These are phyloP conservation scores for Oligia fasciuncula DNA, from an alignment of 2,888 invertebrate species.

Conservation along the genomic window DNA sequence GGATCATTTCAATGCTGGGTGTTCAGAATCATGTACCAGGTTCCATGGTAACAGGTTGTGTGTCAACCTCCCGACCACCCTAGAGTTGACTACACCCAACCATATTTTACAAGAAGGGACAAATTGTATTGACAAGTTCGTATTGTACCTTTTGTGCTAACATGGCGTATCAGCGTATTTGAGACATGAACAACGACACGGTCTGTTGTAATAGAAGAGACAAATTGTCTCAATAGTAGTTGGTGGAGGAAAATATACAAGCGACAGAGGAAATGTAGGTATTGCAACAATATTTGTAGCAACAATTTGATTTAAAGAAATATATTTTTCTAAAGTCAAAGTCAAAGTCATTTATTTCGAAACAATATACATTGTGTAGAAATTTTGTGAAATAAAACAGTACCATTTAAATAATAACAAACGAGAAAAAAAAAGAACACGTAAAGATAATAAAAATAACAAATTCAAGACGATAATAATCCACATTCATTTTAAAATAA, in stretches of 20 bases:
- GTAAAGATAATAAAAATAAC: too few species aligned
- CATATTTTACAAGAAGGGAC: background rate
- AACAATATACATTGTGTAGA: too few species aligned
- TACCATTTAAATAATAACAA: too few species aligned
- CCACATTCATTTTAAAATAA: too few species aligned
- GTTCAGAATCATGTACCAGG: too few species aligned
- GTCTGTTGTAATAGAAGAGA: background rate
- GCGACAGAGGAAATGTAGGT: background rate
- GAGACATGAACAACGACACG: background rate
- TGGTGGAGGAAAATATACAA: constrained; percentile 8
- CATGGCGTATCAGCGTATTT: background rate
- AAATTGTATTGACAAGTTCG: constrained; percentile 8
- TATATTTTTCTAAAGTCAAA: background rate
- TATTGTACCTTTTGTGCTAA: constrained; percentile 16
- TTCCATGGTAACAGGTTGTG: too few species aligned
- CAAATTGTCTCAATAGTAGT: constrained; percentile 23
- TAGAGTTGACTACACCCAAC: background rate
- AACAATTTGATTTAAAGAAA: background rate
- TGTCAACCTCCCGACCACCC: too few species aligned
- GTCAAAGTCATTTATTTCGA: too few species aligned
- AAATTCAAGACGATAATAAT: too few species aligned
- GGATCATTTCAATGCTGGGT: too few species aligned
- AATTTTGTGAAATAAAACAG: too few species aligned
- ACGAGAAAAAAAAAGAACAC: too few species aligned
- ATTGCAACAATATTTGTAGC: background rate